phyloP scores from a whole-genome alignment of 2,888 invertebrate species.

The Cataglyphis livida region DNA sequence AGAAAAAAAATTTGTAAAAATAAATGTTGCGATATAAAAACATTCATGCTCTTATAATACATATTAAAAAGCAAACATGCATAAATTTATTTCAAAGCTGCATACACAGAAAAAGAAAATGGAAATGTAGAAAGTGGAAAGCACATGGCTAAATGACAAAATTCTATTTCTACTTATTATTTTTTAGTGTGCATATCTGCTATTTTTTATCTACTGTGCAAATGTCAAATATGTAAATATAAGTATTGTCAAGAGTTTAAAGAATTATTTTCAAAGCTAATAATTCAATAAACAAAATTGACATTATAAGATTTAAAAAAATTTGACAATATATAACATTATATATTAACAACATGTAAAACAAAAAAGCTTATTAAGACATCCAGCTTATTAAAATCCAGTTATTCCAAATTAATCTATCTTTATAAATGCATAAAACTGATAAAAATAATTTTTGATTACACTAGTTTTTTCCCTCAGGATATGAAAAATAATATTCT shows the following conservation, averaged over 20 bases:
- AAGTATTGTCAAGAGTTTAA: background rate
- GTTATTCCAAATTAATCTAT: background rate
- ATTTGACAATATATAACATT: background rate
- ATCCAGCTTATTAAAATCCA: background rate
- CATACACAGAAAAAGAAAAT: slow-evolving; percentile 63
- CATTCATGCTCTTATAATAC: slow-evolving; percentile 20
- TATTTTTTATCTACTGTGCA: slow-evolving; percentile 70
- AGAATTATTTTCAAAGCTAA: background rate
- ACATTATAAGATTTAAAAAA: background rate
- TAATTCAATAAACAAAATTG: slow-evolving; percentile 3
- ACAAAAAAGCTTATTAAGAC: background rate
- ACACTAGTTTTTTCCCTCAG: background rate
- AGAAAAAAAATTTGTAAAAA: slow-evolving; percentile 8
- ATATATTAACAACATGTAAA: background rate
- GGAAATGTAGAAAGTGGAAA: slow-evolving; percentile 36
- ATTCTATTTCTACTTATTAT: slow-evolving; percentile 65
- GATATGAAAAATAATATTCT: background rate
- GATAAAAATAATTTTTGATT: background rate
- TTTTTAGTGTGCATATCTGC: slow-evolving; percentile 66
- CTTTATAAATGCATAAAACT: background rate
- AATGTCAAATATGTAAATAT: slow-evolving; percentile 63
- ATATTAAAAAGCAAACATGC: slow-evolving; percentile 56
- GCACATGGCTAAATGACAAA: slow-evolving; percentile 17
- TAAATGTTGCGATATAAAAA: slow-evolving; percentile 19
- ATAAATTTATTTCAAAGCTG: slow-evolving; percentile 66